Percentiles rank a stretch among this genome's conserved stretches.
These are phyloP conservation scores for Brachirus orientalis DNA, from an alignment of 2,113 vertebrate species.

Conservation along the genomic window DNA sequence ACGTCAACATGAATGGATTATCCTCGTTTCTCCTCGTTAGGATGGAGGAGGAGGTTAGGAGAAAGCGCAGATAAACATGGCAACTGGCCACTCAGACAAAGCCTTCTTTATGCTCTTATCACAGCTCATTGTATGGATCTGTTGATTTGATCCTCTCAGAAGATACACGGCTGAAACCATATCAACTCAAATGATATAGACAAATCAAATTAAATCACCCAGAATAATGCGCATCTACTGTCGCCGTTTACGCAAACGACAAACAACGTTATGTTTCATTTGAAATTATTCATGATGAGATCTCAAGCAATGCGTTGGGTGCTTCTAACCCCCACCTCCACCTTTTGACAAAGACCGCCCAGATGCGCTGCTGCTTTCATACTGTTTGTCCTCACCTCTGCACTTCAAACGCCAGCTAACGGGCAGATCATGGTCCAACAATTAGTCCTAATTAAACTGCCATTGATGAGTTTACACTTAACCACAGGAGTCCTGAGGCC, in stretches of 20 bases:
- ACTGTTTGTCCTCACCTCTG: slow-evolving; percentile 70
- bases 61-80: slow-evolving; percentile 17
- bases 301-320: neutral
- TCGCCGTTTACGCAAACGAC: too few species aligned
- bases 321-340: neutral
- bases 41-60: neutral
- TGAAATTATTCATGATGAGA: too few species aligned
- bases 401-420: slow-evolving; percentile 88
- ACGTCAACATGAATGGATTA: slow-evolving; percentile 38
- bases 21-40: slow-evolving; percentile 19
- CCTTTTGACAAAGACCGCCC: slow-evolving; percentile 13
- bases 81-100: neutral
- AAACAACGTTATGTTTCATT: too few species aligned
- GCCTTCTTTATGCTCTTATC: slow-evolving; percentile 25
- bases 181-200: neutral
- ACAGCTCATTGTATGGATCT: slow-evolving; percentile 29
- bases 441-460: slow-evolving; percentile 82
- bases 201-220: slow-evolving; percentile 28
- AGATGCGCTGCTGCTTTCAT: slow-evolving; percentile 53
- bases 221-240: too few species aligned
- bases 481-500: slow-evolving; percentile 61
- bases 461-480: slow-evolving; percentile 83
- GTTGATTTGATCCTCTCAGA: slow-evolving; percentile 28
- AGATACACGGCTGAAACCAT: neutral
- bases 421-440: slow-evolving; percentile 84